Percentiles rank a stretch among this genome's conserved stretches.
These are phyloP conservation scores for Neocrepidodera transversa DNA, from an alignment of 2,888 invertebrate genomes.

Conservation along the genomic window DNA sequence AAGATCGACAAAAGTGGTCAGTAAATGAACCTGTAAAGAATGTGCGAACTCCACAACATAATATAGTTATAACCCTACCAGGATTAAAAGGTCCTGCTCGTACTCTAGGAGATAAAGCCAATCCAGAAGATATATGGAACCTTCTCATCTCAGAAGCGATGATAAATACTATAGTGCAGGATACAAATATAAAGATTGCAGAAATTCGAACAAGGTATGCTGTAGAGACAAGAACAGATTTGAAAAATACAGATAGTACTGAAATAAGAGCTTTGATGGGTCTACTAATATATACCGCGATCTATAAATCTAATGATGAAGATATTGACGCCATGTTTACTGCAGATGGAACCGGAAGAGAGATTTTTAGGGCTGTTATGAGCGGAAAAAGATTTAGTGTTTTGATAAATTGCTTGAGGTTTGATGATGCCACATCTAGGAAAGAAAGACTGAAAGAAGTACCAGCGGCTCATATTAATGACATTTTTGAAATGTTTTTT, in stretches of 20 bases:
- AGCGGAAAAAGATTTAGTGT: neutral
- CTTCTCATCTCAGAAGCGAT: neutral
- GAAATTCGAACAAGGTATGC: neutral
- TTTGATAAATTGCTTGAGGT: neutral
- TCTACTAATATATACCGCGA: neutral
- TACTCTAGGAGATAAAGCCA: conserved; percentile 5
- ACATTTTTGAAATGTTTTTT: neutral
- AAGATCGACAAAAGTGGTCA: neutral
- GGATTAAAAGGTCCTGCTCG: conserved; percentile 5
- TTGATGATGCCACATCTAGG: neutral
- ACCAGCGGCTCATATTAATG: neutral
- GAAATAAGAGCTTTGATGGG: neutral
- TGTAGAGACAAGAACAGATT: neutral
- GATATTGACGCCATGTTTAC: neutral
- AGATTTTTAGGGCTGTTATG: neutral
- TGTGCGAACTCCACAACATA: conserved; percentile 1
- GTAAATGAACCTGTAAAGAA: neutral
- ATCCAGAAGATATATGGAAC: neutral
- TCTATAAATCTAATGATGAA: neutral
- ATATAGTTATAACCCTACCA: too few relatives aligned
- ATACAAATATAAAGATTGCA: neutral
- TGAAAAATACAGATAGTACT: neutral
- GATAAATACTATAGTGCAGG: neutral
- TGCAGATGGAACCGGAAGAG: too few relatives aligned
- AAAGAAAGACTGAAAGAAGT: neutral